Percentiles rank a stretch among this genome's conserved stretches.
phyloP scores from a whole-genome alignment of 2,797 vertebrate species.

The Molossus alvarezi region DNA sequence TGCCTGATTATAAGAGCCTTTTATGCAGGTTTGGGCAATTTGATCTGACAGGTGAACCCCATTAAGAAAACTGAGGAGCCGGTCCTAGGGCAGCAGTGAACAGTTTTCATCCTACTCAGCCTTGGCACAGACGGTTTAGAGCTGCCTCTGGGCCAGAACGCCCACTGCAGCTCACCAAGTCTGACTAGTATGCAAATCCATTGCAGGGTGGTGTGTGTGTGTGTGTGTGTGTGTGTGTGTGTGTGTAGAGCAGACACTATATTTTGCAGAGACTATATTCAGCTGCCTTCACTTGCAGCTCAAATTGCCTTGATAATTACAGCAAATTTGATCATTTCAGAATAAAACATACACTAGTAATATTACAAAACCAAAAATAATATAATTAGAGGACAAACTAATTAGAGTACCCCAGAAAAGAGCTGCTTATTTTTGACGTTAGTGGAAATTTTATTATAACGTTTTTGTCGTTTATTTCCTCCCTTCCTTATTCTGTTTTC shows the following conservation, averaged over 20 bases:
- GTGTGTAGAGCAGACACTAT: constrained; percentile 54
- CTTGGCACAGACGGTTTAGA: constrained; percentile 68
- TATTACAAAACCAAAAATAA: neutral
- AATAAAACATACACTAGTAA: constrained; percentile 55
- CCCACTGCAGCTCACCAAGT: constrained; percentile 73
- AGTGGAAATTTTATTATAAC: neutral
- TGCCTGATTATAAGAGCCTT: constrained; percentile 77
- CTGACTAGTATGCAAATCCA: constrained; percentile 84
- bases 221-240: neutral
- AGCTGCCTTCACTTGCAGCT: constrained; percentile 45
- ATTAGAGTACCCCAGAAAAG: neutral
- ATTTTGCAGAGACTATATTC: constrained; percentile 74
- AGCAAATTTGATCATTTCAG: constrained; percentile 65
- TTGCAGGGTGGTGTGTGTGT: neutral
- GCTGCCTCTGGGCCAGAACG: constrained; percentile 70
- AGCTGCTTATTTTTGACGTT: constrained; percentile 46
- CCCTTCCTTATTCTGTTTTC: neutral
- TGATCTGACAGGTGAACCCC: constrained; percentile 81
- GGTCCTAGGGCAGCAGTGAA: constrained; percentile 84
- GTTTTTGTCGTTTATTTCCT: neutral
- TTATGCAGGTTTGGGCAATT: constrained; percentile 81
- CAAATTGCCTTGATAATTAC: constrained; percentile 53
- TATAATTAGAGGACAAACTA: neutral
- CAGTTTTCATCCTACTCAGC: constrained; percentile 71
- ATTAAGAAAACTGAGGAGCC: constrained; percentile 77